These are phyloP conservation scores for Pharmacophagus antenor DNA, from an alignment of 2,888 invertebrate genomes.

Conservation along the genomic window DNA sequence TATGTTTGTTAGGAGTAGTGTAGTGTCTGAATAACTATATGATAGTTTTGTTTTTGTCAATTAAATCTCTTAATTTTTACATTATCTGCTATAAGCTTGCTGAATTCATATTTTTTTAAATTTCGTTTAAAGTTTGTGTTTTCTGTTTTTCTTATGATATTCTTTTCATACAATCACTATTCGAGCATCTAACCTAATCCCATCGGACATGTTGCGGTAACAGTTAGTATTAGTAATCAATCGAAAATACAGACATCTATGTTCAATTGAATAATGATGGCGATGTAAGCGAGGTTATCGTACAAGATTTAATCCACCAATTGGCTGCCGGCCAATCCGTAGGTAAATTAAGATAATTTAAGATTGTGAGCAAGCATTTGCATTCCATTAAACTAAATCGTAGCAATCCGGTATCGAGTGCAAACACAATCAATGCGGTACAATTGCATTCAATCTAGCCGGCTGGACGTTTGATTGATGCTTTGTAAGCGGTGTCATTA, in stretches of 20 bases:
- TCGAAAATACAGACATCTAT: not conserved
- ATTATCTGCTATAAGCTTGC: too few species aligned
- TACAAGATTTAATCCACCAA: conserved; percentile 20
- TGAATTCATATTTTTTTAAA: too few species aligned
- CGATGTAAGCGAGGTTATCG: conserved; percentile 6
- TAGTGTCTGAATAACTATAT: too few species aligned
- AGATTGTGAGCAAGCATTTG: conserved; percentile 23
- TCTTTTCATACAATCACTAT: too few species aligned
- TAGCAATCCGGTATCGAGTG: conserved; percentile 23
- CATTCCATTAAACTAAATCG: conserved; percentile 28
- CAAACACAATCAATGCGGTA: conserved; percentile 18
- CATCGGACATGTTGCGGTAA: too few species aligned
- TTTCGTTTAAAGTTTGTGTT: too few species aligned
- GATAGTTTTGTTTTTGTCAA: too few species aligned
- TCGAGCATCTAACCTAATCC: too few species aligned
- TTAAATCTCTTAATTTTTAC: too few species aligned
- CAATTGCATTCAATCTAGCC: conserved; percentile 19
- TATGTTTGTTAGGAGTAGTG: too few species aligned
- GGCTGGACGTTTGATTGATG: conserved; percentile 15
- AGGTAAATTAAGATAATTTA: conserved; percentile 27
- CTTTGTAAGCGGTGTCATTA: conserved; percentile 7
- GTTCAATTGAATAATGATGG: conserved; percentile 10
- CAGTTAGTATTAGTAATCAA: not conserved
- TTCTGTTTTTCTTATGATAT: too few species aligned
- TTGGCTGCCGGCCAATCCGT: conserved; percentile 18